A percentile compares a stretch with the other conserved stretches of the same genome.
Evolutionary conservation across 2,113 vertebrate genomes (phyloP).

Genomic region (Lampris megalopsis): DNA sequence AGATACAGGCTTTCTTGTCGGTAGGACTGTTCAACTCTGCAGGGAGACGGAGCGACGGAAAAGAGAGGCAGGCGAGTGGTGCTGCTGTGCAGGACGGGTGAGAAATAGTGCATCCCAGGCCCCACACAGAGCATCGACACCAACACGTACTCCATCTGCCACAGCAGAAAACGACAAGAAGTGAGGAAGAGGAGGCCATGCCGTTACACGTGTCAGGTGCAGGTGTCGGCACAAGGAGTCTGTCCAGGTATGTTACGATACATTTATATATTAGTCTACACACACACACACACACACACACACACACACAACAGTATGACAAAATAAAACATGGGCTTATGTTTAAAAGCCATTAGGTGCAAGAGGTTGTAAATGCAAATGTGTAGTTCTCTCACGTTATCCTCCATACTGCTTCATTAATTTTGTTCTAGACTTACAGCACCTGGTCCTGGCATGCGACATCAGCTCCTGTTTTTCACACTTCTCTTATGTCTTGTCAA

Average conservation of each 20-base stretch:
- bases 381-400: no score
- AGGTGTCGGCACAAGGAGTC: neutral
- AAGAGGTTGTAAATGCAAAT: no score
- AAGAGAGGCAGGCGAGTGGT: constrained; percentile 28
- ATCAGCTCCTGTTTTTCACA: neutral
- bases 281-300: no score
- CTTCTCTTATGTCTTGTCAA: neutral
- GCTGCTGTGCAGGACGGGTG: constrained; percentile 59
- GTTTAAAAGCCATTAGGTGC: no score
- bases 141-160: constrained; percentile 75
- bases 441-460: neutral
- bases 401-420: no score
- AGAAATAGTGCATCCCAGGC: constrained; percentile 54
- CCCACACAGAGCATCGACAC: constrained; percentile 63
- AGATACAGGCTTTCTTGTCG: constrained; percentile 12
- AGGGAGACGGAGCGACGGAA: constrained; percentile 14
- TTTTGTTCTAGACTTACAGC: neutral
- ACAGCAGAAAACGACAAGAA: constrained; percentile 30
- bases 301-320: no score
- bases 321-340: no score
- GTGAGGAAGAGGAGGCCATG: constrained; percentile 22
- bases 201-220: constrained; percentile 20
- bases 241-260: neutral
- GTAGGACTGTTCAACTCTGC: constrained; percentile 28
- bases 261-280: no score